Evolutionary conservation across 2,113 vertebrate genomes (phyloP).

Genomic region (Nymphicus hollandicus): DNA sequence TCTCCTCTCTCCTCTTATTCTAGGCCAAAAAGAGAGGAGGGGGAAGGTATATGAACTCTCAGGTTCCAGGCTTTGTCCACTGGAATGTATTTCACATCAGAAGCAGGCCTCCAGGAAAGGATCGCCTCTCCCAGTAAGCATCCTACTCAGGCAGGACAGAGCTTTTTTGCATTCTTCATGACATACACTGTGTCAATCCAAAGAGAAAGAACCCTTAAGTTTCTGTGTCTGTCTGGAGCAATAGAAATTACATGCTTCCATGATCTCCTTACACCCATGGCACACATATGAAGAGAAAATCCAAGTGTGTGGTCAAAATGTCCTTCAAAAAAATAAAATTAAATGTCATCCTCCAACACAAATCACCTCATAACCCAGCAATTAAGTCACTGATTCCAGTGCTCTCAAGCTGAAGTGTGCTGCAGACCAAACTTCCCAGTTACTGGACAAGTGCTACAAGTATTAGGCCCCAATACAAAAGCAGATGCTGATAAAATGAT

Average conservation of each 20-base stretch:
- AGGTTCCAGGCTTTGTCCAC: background rate
- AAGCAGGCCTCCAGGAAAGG: background rate
- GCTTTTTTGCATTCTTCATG: background rate
- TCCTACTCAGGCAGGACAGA: background rate
- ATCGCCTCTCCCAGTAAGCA: background rate
- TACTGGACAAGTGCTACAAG: background rate
- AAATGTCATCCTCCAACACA: background rate
- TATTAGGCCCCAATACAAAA: background rate
- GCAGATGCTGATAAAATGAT: background rate
- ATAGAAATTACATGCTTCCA: background rate
- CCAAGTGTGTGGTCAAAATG: background rate
- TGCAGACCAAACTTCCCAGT: background rate
- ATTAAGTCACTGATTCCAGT: background rate
- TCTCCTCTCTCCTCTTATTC: background rate
- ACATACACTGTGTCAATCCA: background rate
- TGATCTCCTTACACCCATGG: background rate
- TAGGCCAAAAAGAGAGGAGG: background rate
- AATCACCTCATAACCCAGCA: background rate
- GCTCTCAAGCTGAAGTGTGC: background rate
- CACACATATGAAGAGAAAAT: background rate
- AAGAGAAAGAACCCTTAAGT: background rate
- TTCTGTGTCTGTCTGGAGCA: background rate
- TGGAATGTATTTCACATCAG: background rate
- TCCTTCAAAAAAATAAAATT: background rate
- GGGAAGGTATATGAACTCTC: background rate